Evolutionary conservation across 2,797 vertebrate species (phyloP), one percentile per base, ranked within the genome.

Genomic region (Schizopygopsis malacanthus): DNA sequence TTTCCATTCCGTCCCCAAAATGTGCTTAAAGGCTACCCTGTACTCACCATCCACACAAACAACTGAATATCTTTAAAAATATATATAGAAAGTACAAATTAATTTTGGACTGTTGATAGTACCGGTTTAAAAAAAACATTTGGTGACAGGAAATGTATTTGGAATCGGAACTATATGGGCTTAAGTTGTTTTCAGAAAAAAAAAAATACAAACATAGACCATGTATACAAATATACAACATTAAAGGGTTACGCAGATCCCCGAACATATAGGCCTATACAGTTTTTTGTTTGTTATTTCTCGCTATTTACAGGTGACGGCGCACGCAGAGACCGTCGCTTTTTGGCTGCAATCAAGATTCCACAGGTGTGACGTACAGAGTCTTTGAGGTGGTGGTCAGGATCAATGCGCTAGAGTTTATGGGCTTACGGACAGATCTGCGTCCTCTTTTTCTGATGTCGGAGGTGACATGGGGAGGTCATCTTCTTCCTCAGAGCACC

Each of bases 391-490:
- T 50, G 37, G 56, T 45, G 56, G 12, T 25, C 65, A 18, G 8
- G 43, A 33, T 50, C 20, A 71, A 16, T 22, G 73, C 61, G n/a
- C 22, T 20, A 70, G 15, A 81, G 91, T 92, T 95, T 94, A 99
- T 3, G 98, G 97, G 33, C 97, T 98, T 81, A 97, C 96, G 15
- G 97, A 95, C 88, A 99, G 95, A 89, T 97, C 97, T 90, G 96
- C 96, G 85, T 99, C 97, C 82, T 99, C 98, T 91, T 99, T 99
- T 78, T 97, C 98, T n/a, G 98, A 99, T 16, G 97, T 97, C 79
- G 97, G 98, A 2, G 98, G 98, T 25, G 98, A 99, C 94, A 97
- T 95, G 72, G 97, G 96, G 84, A 96, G 93, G 92, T 99, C 97
- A 83, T 99, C 98, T 81, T 99, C 98, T 81, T 98, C 98, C 89